Evolutionary conservation across 2,113 vertebrate species (phyloP).

Genomic region (Rhea pennata): DNA sequence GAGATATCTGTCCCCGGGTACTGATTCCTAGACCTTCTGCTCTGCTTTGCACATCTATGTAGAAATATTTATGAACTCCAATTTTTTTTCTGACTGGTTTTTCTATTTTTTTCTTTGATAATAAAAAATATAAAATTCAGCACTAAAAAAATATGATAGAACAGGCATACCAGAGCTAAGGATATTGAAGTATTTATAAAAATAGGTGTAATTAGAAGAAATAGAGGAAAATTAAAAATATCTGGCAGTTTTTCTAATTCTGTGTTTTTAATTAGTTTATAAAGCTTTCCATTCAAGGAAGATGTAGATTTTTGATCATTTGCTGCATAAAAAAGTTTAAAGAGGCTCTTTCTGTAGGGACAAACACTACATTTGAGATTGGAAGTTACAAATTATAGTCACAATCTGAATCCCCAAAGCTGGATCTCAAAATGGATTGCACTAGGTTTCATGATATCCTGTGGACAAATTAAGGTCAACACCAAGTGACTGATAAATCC

Average conservation of each 20-base stretch:
- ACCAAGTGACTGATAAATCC: too few relatives aligned
- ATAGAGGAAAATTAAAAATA: not conserved
- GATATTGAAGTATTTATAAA: not conserved
- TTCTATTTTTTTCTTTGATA: not conserved
- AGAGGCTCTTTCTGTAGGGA: not conserved
- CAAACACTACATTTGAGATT: not conserved
- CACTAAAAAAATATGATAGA: not conserved
- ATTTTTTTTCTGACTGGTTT: not conserved
- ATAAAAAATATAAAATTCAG: not conserved
- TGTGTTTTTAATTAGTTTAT: not conserved
- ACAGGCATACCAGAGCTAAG: not conserved
- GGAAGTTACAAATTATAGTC: not conserved
- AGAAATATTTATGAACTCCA: not conserved
- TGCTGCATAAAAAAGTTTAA: not conserved
- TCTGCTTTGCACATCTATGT: not conserved
- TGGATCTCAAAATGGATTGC: too few relatives aligned
- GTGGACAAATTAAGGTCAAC: too few relatives aligned
- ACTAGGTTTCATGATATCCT: too few relatives aligned
- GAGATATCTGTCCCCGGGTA: not conserved
- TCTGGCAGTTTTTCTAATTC: not conserved
- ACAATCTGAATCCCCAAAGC: too few relatives aligned
- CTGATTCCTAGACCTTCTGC: not conserved
- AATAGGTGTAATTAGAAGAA: not conserved
- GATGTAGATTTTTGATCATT: not conserved
- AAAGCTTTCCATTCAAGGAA: not conserved